Evolutionary conservation across 2,113 vertebrate genomes (phyloP).

Genomic region (Pristiophorus japonicus): DNA sequence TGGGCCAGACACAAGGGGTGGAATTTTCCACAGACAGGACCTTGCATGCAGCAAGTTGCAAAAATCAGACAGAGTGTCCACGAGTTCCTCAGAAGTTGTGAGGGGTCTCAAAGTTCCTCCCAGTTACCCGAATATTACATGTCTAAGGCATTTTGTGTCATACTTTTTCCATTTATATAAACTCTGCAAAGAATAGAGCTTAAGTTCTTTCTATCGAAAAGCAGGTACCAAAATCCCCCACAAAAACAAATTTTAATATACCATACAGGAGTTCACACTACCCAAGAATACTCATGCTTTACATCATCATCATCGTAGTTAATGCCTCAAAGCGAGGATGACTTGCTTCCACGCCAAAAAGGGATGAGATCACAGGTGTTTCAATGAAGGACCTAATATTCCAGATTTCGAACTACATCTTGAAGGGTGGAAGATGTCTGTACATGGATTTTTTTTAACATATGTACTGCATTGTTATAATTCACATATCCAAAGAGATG

Average conservation of each 20-base stretch:
- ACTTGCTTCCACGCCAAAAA: no score
- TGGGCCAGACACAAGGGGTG: background rate
- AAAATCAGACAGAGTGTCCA: background rate
- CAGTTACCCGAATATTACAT: background rate
- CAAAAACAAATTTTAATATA: background rate
- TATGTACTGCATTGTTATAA: no score
- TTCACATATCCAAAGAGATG: background rate
- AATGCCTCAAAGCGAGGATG: no score
- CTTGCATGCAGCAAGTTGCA: background rate
- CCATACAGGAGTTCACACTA: background rate
- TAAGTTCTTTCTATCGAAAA: no score
- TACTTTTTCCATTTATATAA: background rate
- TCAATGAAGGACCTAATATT: no score
- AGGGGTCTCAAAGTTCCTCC: background rate
- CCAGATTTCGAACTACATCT: no score
- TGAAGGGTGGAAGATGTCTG: no score
- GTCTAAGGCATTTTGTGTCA: background rate
- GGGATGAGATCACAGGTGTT: no score
- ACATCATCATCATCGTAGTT: no score
- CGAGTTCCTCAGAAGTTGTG: background rate
- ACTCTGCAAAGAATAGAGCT: background rate
- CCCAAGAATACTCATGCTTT: background rate
- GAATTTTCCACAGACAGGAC: background rate
- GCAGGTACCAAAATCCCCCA: no score
- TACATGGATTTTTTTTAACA: no score